Evolutionary conservation across 2,113 vertebrate species (phyloP).

Genomic region (Vulpes vulpes): DNA sequence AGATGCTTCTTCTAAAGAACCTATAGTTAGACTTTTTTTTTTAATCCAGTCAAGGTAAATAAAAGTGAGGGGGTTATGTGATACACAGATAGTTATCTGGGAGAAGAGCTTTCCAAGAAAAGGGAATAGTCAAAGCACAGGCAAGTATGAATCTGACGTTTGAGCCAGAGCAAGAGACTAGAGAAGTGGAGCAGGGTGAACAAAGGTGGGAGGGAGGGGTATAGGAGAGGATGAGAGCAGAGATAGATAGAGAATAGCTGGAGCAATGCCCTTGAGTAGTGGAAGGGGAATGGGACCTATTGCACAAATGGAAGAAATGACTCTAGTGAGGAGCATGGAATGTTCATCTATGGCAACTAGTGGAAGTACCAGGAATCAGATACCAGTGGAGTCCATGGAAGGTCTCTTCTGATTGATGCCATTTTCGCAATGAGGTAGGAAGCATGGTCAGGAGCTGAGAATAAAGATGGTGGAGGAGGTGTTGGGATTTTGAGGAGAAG

Average conservation of each 20-base stretch:
- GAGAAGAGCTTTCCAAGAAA: conserved; percentile 16
- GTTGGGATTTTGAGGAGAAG: neutral
- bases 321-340: neutral
- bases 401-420: neutral
- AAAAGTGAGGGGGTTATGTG: neutral
- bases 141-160: neutral
- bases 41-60: neutral
- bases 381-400: neutral
- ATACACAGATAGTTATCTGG: neutral
- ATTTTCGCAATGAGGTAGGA: neutral
- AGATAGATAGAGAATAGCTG: neutral
- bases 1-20: neutral
- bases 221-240: neutral
- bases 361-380: neutral
- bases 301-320: neutral
- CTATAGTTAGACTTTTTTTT: neutral
- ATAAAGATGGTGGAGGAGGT: neutral
- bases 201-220: neutral
- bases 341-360: neutral
- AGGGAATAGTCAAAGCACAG: neutral
- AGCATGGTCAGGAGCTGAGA: neutral
- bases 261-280: neutral
- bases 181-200: neutral
- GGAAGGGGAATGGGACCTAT: neutral
- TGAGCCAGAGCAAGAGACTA: neutral